phyloP scores from a whole-genome alignment of 2,797 vertebrate genomes.

The Odontamblyopus lacepedii region DNA sequence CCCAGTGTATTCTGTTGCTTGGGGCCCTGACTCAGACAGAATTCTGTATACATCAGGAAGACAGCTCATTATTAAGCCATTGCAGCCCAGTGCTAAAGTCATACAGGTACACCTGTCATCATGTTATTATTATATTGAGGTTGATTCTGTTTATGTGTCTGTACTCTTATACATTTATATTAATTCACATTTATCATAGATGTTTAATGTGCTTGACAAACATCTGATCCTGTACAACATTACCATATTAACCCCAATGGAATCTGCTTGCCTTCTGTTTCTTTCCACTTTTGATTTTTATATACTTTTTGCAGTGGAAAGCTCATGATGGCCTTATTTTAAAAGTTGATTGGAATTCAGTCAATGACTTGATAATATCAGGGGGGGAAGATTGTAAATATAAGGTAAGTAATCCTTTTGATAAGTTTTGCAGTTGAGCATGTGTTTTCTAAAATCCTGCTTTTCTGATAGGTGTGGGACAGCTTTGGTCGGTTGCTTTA shows the following conservation, averaged over 20 bases:
- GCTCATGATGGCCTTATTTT: slow-evolving; percentile 93
- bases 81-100: slow-evolving; percentile 91
- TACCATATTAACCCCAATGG: not conserved
- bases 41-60: slow-evolving; percentile 92
- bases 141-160: not conserved
- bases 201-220: too few species aligned
- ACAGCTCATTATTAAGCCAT: slow-evolving; percentile 92
- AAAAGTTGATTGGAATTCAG: slow-evolving; percentile 95
- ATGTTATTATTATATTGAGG: not conserved
- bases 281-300: not conserved
- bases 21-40: slow-evolving; percentile 92
- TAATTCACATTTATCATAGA: not conserved
- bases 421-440: not conserved
- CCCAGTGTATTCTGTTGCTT: slow-evolving; percentile 92
- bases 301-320: slow-evolving; percentile 86
- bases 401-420: slow-evolving; percentile 78
- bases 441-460: slow-evolving; percentile 11
- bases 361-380: slow-evolving; percentile 93
- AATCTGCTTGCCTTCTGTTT: too few species aligned
- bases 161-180: not conserved
- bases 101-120: slow-evolving; percentile 82
- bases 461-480: slow-evolving; percentile 89
- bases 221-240: not conserved
- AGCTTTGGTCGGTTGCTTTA: slow-evolving; percentile 87
- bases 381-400: slow-evolving; percentile 96